Conservation (phyloP, 2,113 vertebrate species). For the Scopus umbretta region DNA sequence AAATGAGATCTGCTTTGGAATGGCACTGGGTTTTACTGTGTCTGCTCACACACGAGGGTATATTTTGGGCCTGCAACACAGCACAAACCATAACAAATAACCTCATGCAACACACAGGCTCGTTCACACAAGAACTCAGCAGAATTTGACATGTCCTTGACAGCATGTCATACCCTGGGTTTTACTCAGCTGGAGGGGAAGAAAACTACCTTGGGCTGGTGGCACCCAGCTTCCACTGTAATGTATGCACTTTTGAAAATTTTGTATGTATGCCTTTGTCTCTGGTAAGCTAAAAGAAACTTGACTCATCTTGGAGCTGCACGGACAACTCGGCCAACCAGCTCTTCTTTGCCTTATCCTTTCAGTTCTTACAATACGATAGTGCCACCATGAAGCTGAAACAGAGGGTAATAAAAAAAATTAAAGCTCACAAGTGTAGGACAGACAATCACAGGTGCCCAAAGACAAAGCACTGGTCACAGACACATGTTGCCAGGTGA, state of each 20-base stretch:
- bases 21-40: not conserved
- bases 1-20: not conserved
- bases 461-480: not conserved
- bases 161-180: not conserved
- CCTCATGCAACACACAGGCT: not conserved
- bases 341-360: not conserved
- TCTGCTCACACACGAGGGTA: not conserved
- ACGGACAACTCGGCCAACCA: not conserved
- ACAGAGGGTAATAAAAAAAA: not conserved
- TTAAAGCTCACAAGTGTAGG: not conserved
- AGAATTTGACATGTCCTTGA: not conserved
- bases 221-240: not conserved
- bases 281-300: not conserved
- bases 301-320: not conserved
- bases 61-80: not conserved
- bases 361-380: not conserved
- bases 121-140: not conserved
- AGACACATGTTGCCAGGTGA: not conserved
- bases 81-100: fast-evolving
- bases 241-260: not conserved
- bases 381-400: not conserved
- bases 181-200: not conserved
- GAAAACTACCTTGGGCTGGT: not conserved
- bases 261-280: not conserved
- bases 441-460: not conserved